Base-by-base conservation (phyloP, 2,113 vertebrate genomes). In the Eurystomus gularis region DNA sequence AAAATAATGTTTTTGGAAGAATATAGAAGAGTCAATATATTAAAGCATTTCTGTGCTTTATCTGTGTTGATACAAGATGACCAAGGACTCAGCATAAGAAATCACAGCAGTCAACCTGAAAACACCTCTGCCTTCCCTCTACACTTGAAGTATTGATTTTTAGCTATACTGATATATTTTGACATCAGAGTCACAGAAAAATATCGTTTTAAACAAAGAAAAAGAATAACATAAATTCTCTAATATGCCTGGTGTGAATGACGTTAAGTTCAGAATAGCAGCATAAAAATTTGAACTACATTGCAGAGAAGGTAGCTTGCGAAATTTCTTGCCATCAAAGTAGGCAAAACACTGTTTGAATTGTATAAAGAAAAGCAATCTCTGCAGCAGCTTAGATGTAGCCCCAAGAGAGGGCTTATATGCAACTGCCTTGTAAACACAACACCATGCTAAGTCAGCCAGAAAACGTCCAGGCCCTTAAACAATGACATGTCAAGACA, bases 241-340 rank as follows among this genome's bases (percentile, higher is more conserved):
- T 51, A 25, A 60, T 24, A 42, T 64, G 19, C 21, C 21, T 71
- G 6, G 29, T 75, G 31, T 11, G 24, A 66, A 70, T 81, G 26
- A 11, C 0, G 0, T 17, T 57, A 65, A 19, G 10, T 57, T 75
- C 85, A 79, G n/a, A 79, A 44, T 2, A 65, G 24, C 15, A 73
- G 29, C 8, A 62, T 9, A 52, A 71, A 85, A 79, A 49, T 58
- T 61, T 75, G 24, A 54, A 71, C 10, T 58, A 23, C 9, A 19
- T 31, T 62, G 17, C 10, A 29, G 52, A 66, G 26, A 54, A 88
- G 9, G 9, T 7, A 73, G 51, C 26, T 44, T 40, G 29, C 3
- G 8, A 90, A 81, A 76, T 57, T 60, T 77, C 29, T 73, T 89
- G 17, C 28, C 37, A 23, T 28, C 18, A 16, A 8, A 81, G 39